A percentile compares a stretch with the other conserved stretches of the same genome.
Conservation (phyloP, 2,888 invertebrate species). For the Salticus scenicus region DNA sequence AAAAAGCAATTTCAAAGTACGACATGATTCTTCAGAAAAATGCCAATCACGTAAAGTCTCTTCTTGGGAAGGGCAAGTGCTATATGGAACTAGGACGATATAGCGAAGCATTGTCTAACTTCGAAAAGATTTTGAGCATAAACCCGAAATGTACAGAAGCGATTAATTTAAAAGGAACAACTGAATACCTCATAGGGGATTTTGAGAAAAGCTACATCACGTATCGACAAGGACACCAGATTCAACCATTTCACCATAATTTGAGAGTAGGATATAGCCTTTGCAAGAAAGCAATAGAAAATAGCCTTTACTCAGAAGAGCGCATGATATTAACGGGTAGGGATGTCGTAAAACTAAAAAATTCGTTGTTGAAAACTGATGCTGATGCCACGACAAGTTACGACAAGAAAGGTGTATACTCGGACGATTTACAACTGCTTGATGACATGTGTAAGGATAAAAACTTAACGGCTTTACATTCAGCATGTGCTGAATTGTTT, state of each 20-base stretch:
- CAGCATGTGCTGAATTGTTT: constrained; percentile 26
- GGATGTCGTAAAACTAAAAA: neutral
- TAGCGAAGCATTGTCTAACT: constrained; percentile 23
- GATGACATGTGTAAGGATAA: constrained; percentile 15
- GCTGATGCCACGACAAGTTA: neutral
- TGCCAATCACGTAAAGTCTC: constrained; percentile 7
- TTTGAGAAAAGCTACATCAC: constrained; percentile 39
- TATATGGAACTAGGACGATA: neutral
- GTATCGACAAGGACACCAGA: neutral
- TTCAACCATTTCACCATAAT: neutral
- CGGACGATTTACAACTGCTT: constrained; percentile 23
- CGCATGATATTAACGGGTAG: neutral
- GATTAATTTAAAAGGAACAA: constrained; percentile 21
- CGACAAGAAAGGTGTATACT: neutral
- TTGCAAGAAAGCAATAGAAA: constrained; percentile 34
- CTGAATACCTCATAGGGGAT: constrained; percentile 34
- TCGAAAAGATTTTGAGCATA: neutral
- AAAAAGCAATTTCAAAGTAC: neutral
- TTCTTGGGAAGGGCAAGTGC: constrained; percentile 26
- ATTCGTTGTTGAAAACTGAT: neutral
- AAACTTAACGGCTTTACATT: constrained; percentile 2
- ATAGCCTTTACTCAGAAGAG: neutral
- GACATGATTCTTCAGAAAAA: neutral
- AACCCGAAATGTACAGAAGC: constrained; percentile 21
- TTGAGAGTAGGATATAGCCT: constrained; percentile 29